phyloP scores from a whole-genome alignment of 2,888 invertebrate species.

The Holacanthella duospinosa region DNA sequence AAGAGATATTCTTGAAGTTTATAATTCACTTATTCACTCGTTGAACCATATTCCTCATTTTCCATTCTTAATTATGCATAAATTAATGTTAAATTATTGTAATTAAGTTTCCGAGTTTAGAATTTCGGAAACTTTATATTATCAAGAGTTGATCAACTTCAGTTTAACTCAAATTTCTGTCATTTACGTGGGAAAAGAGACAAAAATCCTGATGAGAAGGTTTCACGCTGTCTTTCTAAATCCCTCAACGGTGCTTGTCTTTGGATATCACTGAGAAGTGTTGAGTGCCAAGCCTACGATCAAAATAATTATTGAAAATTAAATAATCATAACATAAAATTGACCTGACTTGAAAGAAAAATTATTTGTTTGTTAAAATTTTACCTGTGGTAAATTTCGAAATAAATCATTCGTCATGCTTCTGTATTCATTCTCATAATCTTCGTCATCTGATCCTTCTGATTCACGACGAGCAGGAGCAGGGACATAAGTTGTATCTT shows the following conservation, averaged over 20 bases:
- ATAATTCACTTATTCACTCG: no score
- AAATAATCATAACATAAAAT: background rate
- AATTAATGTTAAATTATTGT: no score
- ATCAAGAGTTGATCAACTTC: background rate
- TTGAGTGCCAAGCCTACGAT: background rate
- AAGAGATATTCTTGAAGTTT: no score
- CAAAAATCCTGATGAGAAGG: background rate
- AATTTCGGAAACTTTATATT: background rate
- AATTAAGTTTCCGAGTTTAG: background rate
- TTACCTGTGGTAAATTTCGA: background rate
- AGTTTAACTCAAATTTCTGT: background rate
- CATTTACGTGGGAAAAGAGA: background rate
- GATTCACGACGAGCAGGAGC: background rate
- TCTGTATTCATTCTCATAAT: background rate
- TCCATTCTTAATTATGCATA: no score
- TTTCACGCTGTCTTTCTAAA: background rate
- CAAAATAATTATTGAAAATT: background rate
- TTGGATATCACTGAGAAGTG: background rate
- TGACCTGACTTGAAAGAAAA: no score
- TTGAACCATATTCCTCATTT: no score
- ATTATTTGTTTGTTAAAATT: background rate
- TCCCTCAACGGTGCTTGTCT: background rate
- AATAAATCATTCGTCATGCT: background rate
- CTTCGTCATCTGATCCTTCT: background rate
- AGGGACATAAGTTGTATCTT: background rate